Conservation (phyloP, 2,797 vertebrate genomes). For the Gouania willdenowi region DNA sequence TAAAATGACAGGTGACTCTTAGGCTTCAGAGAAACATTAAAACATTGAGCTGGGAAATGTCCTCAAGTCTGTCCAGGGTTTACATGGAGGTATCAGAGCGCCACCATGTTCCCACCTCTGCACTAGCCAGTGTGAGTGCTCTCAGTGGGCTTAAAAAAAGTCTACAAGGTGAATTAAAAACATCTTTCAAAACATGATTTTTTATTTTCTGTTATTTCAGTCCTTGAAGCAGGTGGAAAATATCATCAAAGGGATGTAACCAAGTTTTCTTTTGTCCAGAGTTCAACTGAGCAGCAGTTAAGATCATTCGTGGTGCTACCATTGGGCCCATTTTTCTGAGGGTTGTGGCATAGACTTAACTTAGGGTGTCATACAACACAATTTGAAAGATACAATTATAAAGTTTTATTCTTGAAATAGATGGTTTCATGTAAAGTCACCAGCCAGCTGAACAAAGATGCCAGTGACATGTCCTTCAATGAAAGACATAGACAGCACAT, state of each 20-base stretch:
- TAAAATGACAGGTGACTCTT: slow-evolving; percentile 4
- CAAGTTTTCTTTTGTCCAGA: slow-evolving; percentile 91
- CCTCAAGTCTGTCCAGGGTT: slow-evolving; percentile 79
- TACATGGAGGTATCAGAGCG: slow-evolving; percentile 56
- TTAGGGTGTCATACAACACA: too few relatives aligned
- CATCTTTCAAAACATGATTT: slow-evolving; percentile 52
- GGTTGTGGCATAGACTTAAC: too few relatives aligned
- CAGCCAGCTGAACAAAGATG: background rate
- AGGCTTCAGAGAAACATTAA: too few relatives aligned
- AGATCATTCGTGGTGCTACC: too few relatives aligned
- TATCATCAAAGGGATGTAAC: slow-evolving; percentile 56
- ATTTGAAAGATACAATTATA: too few relatives aligned
- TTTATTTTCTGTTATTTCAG: slow-evolving; percentile 35
- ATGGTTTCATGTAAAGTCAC: too few relatives aligned
- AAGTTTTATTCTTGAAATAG: too few relatives aligned
- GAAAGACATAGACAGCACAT: background rate
- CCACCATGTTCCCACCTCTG: slow-evolving; percentile 23
- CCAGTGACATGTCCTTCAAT: background rate
- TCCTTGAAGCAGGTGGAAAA: slow-evolving; percentile 48
- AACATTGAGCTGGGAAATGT: slow-evolving; percentile 53
- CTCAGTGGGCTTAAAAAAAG: slow-evolving; percentile 18
- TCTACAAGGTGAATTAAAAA: slow-evolving; percentile 5
- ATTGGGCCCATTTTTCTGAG: too few relatives aligned
- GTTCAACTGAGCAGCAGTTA: slow-evolving; percentile 96
- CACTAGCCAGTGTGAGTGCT: too few relatives aligned